Conservation (phyloP, 2,888 invertebrate species). For the Sinelater perroti region DNA sequence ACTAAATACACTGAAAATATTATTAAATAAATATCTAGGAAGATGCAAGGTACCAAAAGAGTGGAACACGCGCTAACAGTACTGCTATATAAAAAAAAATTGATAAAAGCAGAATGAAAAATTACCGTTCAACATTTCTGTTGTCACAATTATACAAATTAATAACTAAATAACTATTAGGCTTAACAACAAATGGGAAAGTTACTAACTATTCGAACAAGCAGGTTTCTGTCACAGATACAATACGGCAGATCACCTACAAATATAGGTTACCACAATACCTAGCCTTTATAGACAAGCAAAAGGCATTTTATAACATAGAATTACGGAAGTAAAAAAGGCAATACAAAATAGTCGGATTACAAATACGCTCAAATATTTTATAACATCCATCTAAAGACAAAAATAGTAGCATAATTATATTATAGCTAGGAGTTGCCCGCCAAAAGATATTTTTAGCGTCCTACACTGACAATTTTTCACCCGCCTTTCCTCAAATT, state of each 20-base stretch:
- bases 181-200: too few species aligned
- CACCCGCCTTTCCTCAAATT: too few species aligned
- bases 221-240: slow-evolving; percentile 1
- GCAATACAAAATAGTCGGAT: not conserved
- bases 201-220: too few species aligned
- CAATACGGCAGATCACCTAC: not conserved
- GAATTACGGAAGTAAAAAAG: too few species aligned
- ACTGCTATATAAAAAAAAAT: not conserved
- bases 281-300: not conserved
- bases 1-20: not conserved
- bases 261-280: not conserved
- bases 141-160: not conserved
- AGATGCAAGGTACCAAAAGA: not conserved
- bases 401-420: too few species aligned
- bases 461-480: too few species aligned
- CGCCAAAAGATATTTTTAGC: too few species aligned
- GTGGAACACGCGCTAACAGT: not conserved
- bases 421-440: too few species aligned
- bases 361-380: slow-evolving; percentile 2
- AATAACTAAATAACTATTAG: too few species aligned
- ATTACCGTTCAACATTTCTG: not conserved
- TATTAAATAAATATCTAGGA: not conserved
- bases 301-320: too few species aligned
- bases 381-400: too few species aligned
- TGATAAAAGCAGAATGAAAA: too few species aligned